Conservation (phyloP, 2,888 invertebrate genomes). For the Blastobasis lacticolella region DNA sequence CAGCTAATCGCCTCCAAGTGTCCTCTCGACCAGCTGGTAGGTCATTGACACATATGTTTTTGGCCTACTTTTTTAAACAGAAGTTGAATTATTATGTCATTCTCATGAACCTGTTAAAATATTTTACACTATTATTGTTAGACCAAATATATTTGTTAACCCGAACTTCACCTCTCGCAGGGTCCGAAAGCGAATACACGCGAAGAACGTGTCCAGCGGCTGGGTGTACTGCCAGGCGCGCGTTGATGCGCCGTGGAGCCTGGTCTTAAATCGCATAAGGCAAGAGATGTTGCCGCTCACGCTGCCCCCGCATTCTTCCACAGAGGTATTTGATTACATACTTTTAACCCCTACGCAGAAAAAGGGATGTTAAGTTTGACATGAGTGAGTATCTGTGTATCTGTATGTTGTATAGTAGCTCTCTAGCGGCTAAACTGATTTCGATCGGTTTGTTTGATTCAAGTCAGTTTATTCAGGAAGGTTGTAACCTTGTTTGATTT, state of each 20-base stretch:
- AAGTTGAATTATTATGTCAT: neutral
- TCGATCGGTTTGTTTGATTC: too few species aligned
- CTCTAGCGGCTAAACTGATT: too few species aligned
- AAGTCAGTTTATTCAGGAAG: too few species aligned
- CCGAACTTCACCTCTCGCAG: slow-evolving; percentile 19
- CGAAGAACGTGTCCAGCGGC: slow-evolving; percentile 38
- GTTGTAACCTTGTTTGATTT: too few species aligned
- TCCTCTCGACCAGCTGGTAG: neutral
- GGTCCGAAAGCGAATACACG: slow-evolving; percentile 37
- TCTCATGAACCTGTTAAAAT: neutral
- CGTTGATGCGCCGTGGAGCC: slow-evolving; percentile 31
- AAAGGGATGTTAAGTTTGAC: too few species aligned
- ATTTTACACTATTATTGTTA: neutral
- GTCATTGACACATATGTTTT: neutral
- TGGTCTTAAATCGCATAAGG: slow-evolving; percentile 13
- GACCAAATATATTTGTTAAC: neutral
- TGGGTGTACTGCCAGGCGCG: slow-evolving; percentile 15
- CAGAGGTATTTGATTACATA: too few species aligned
- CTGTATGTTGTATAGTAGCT: too few species aligned
- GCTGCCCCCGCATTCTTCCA: too few species aligned
- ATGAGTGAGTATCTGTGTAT: too few species aligned
- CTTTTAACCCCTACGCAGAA: too few species aligned
- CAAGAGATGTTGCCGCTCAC: too few species aligned
- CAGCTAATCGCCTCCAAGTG: too few species aligned
- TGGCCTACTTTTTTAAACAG: neutral